Evolutionary conservation across 2,797 vertebrate species (phyloP).

Genomic region (Chiloscyllium punctatum): DNA sequence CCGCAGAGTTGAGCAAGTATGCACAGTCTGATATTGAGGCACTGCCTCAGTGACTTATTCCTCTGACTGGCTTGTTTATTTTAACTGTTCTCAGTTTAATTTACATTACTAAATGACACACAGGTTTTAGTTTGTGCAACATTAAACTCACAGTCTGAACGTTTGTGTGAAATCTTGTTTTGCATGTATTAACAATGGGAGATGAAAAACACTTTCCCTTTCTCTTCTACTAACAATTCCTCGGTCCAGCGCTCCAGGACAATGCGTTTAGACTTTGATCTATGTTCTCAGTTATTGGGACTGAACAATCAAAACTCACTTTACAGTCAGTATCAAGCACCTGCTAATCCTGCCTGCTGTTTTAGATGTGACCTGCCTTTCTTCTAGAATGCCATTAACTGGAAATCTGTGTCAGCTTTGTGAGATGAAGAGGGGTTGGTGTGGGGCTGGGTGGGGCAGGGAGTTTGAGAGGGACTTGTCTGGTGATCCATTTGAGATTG

Average conservation of each 20-base stretch:
- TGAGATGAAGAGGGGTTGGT: background rate
- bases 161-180: background rate
- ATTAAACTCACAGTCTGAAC: background rate
- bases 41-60: background rate
- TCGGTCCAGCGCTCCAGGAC: background rate
- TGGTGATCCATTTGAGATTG: no score
- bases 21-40: background rate
- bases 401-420: background rate
- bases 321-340: background rate
- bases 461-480: no score
- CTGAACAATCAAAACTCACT: background rate
- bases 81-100: background rate
- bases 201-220: background rate
- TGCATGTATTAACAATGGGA: background rate
- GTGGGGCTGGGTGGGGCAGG: no score
- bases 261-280: background rate
- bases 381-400: background rate
- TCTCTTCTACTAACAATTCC: background rate
- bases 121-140: background rate
- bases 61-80: background rate
- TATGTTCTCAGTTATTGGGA: background rate
- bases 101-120: background rate
- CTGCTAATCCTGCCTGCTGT: background rate
- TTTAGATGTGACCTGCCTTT: background rate
- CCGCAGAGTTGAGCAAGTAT: background rate